Percentiles rank a stretch among this genome's conserved stretches.
Conservation (phyloP, 2,797 vertebrate species). For the Buceros bicornis region DNA sequence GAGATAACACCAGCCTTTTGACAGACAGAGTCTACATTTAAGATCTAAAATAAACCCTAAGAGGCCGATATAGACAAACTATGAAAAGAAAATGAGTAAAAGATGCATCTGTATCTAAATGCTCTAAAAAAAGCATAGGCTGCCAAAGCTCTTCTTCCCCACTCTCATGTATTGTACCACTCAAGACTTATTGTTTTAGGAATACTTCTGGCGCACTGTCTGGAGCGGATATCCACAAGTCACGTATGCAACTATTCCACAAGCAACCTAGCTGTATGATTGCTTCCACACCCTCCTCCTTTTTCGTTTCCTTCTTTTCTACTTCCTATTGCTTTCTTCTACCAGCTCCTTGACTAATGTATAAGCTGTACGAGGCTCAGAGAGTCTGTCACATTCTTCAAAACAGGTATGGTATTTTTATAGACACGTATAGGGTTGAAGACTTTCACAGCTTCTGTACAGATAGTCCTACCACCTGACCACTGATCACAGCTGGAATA, state of each 20-base stretch:
- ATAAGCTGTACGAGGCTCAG: background rate
- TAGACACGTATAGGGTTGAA: background rate
- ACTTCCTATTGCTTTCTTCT: background rate
- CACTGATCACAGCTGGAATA: background rate
- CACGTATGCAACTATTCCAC: background rate
- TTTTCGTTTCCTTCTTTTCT: background rate
- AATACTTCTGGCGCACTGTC: slow-evolving; percentile 22
- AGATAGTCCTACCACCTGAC: background rate
- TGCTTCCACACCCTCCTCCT: background rate
- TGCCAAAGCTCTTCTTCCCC: background rate
- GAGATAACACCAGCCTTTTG: slow-evolving; percentile 56
- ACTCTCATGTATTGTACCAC: background rate
- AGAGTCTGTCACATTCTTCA: background rate
- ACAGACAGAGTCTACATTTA: slow-evolving; percentile 60
- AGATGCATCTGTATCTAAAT: background rate
- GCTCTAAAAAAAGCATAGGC: slow-evolving; percentile 12
- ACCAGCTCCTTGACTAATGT: background rate
- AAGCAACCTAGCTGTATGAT: background rate
- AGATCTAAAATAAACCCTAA: slow-evolving; percentile 14
- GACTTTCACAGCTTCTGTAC: background rate
- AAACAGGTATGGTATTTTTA: background rate
- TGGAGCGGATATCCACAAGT: background rate
- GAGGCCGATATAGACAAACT: slow-evolving; percentile 59
- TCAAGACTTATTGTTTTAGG: slow-evolving; percentile 36
- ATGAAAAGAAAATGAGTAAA: slow-evolving; percentile 55